Base-by-base conservation (phyloP, 2,888 invertebrate genomes). In the Drosophila percnosoma region DNA sequence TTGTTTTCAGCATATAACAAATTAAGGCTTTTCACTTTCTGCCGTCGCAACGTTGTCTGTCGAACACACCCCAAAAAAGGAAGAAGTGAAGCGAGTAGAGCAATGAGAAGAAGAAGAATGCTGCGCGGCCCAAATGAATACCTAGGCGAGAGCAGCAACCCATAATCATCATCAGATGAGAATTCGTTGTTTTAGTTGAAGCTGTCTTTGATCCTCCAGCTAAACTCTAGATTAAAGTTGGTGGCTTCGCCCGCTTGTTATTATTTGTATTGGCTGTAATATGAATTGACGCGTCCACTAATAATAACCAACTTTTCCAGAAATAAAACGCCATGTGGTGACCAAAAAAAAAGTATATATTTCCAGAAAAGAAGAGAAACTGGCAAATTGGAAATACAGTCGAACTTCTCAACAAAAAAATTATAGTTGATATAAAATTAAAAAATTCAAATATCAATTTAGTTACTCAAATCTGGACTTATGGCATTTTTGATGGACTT, bases 11-110 rank as follows among this genome's bases (percentile, higher is more conserved):
- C 42, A 74, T 62, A 65, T 73, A 79, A 88, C 83, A 91, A 89
- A 91, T 91, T 83, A 90, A 90, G 82, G 90, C 85, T 90, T 91
- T 91, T 91, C 87, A 91, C 91, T 90, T 90, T 90, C 76, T 68
- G 80, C 68, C 80, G 63, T 77, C 78, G 54, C 64, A 58, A 64
- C 55, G 69, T 78, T 66, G 75, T 68, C 70, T 70, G 70, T 24
- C 66, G 78, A 71, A 85, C 87, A 83, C 83, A 83, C 83, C 83
- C 87, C 76, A 55, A 85, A 82, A 80, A 66, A 54, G 18, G 36
- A 27, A 55, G 27, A 53, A 10, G 53, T 2, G 29, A 33, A 58
- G 33, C 18, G 65, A 59, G 33, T 29, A 42, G 54, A 64, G 42
- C 38, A 48, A 69, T 13, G 15, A 36, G 55, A 21, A 55, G 54